Evolutionary conservation across 2,113 vertebrate genomes (phyloP), one percentile per base, ranked within the genome.

Genomic region (Setophaga kirtlandii): DNA sequence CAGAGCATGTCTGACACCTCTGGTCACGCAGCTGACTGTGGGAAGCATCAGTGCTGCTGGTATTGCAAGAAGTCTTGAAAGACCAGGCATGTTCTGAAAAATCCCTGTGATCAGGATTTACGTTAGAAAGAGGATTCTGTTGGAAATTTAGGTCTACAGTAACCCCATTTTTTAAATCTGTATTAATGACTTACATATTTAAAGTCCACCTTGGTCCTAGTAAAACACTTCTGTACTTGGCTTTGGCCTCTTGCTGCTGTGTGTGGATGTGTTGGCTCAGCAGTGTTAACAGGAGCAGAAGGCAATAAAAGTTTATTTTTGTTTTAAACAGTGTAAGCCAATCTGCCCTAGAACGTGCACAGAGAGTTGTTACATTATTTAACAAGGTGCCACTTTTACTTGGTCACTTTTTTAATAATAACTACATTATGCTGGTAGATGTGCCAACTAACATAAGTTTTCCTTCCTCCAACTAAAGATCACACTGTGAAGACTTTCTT

Each of bases 381-480:
- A 96, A 97, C 87, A 95, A 93, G 92, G 82, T 96, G 83, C 39
- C 69, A 93, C 84, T 96, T 97, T 96, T 83, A 94, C 60, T 70
- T 64, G 85, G 90, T 90, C 88, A 90, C 50, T 77, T 80, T 91
- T 95, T 90, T 44, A 93, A 95, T 96, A 96, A 94, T 86, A 94
- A 95, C 78, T 94, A 89, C 90, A 91, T 96, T 98, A 96, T 97
- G 79, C 86, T 80, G 39, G 53, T 96, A 77, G 68, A 78, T 96
- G 62, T 96, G 92, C 91, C 95, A 97, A 77, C 95, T 93, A 94
- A 96, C 96, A 90, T 97, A 95, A 96, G 91, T 95, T 97, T 98
- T 96, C 93, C 96, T 97, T 97, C 89, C 93, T 96, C 70, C 87
- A 96, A 91, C 82, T 96, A 96, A 91, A 97, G 93, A 97, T 91